Conservation (phyloP, 1,140 invertebrate genomes). For the Teleopsis dalmanni region DNA sequence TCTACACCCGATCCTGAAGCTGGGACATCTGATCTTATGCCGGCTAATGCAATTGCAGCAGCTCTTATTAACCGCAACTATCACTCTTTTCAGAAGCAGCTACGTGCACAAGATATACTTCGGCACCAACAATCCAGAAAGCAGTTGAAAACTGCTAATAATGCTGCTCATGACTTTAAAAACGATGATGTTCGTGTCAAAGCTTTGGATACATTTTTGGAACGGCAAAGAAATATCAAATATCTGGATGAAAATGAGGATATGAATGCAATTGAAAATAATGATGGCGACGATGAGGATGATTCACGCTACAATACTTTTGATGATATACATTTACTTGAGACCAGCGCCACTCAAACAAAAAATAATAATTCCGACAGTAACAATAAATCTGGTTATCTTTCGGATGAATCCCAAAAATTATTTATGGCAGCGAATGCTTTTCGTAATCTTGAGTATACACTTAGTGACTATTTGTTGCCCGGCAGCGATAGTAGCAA, state of each 20-base stretch:
- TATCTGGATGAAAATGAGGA: constrained; percentile 23
- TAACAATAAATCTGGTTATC: constrained; percentile 6
- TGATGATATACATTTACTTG: constrained; percentile 40
- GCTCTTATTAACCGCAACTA: constrained; percentile 32
- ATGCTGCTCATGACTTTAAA: too few species aligned
- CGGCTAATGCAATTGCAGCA: constrained; percentile 36
- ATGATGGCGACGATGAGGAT: constrained; percentile 27
- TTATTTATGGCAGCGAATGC: constrained; percentile 22
- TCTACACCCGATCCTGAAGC: constrained; percentile 3
- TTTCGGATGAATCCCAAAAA: constrained; percentile 17
- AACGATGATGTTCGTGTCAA: constrained; percentile 22
- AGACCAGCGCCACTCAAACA: constrained; percentile 16
- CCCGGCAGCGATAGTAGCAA: constrained; percentile 25
- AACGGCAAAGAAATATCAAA: constrained; percentile 32
- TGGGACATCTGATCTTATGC: too few species aligned
- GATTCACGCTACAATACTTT: constrained; percentile 31
- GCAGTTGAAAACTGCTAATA: too few species aligned
- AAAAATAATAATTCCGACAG: constrained; percentile 4
- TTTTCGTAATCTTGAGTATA: constrained; percentile 34
- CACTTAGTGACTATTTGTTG: constrained; percentile 31
- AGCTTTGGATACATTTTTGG: constrained; percentile 33
- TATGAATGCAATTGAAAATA: constrained; percentile 15
- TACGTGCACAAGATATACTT: constrained; percentile 36
- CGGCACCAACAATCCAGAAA: too few species aligned
- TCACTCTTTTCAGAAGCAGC: constrained; percentile 37